phyloP scores from a whole-genome alignment of 2,113 vertebrate species.

The Lagenorhynchus albirostris region DNA sequence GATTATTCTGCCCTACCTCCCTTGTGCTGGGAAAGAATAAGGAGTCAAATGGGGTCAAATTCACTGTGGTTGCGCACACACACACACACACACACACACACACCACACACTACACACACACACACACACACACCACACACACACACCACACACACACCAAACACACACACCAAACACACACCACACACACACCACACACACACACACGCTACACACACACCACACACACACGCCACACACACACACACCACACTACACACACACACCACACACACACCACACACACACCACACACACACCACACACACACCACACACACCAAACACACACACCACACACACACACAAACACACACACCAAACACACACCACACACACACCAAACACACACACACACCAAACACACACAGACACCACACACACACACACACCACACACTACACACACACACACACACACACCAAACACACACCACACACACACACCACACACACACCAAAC shows the following conservation, averaged over 20 bases:
- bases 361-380: no score
- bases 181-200: not conserved
- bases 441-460: no score
- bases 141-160: rapidly evolving
- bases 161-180: rapidly evolving
- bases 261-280: rapidly evolving
- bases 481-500: rapidly evolving
- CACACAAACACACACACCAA: no score
- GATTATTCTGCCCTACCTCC: not conserved
- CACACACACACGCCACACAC: no score
- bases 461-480: rapidly evolving
- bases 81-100: not conserved
- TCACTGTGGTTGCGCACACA: rapidly evolving
- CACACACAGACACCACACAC: no score
- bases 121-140: not conserved
- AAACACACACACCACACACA: no score
- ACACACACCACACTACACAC: not conserved
- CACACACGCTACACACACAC: no score
- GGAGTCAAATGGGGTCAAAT: no score
- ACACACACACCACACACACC: not conserved
- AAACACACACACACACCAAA: rapidly evolving
- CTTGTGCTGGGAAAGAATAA: not conserved
- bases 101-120: no score
- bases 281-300: not conserved
- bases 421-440: no score